Conservation (phyloP, 2,113 vertebrate genomes). For the Asarcornis scutulata region DNA sequence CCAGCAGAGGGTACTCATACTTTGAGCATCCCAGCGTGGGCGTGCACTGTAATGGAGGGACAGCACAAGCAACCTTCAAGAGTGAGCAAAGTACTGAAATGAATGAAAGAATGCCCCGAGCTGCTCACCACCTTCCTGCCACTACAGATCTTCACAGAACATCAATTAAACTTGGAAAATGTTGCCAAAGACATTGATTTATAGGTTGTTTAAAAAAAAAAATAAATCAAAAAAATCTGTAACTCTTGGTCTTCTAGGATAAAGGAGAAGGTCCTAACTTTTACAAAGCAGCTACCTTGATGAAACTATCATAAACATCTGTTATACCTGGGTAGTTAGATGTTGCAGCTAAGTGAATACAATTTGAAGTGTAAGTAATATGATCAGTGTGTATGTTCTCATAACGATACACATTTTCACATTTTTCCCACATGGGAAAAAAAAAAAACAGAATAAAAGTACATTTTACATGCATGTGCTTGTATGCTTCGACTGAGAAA, state of each 20-base stretch:
- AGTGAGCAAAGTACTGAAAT: background rate
- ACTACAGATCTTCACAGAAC: background rate
- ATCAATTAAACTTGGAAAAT: background rate
- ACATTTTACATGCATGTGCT: accelerated
- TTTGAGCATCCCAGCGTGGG: background rate
- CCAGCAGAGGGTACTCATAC: conserved; percentile 60
- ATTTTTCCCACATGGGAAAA: background rate
- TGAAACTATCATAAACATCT: background rate
- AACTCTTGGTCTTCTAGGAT: background rate
- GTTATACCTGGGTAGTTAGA: background rate
- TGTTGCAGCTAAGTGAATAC: background rate
- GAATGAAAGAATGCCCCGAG: background rate
- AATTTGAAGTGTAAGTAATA: background rate
- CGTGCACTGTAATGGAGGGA: background rate
- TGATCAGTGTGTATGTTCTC: background rate
- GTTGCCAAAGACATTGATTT: background rate
- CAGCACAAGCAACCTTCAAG: background rate
- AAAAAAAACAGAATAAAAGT: background rate
- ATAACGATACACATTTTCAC: background rate
- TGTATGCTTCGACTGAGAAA: background rate
- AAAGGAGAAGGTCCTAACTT: background rate
- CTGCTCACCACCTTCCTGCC: background rate
- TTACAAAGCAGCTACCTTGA: background rate
- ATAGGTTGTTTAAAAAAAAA: background rate
- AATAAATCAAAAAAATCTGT: background rate